Percentiles rank a stretch among this genome's conserved stretches.
Conservation (phyloP, 92 coral and sea anemone genomes). For the Diadumene lineata region DNA sequence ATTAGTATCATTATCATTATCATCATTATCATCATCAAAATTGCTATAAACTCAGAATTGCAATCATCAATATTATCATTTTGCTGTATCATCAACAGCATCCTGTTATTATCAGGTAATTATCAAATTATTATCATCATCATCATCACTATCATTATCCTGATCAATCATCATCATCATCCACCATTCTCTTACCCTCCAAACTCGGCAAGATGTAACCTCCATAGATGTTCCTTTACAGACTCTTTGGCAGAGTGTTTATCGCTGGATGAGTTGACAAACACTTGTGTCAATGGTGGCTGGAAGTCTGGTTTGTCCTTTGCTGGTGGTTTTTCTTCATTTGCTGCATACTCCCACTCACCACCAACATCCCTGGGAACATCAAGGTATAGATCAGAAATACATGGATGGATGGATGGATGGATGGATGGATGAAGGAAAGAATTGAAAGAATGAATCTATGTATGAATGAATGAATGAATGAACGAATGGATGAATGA, state of each 20-base stretch:
- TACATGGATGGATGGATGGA: background rate
- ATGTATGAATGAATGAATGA: background rate
- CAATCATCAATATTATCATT: too few relatives aligned
- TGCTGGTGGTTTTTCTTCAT: constrained; percentile 15
- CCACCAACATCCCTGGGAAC: constrained; percentile 40
- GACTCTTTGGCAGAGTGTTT: constrained; percentile 87
- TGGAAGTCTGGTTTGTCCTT: constrained; percentile 60
- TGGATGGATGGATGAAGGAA: background rate
- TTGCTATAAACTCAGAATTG: too few relatives aligned
- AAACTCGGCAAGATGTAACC: constrained; percentile 89
- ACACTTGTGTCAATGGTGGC: constrained; percentile 95
- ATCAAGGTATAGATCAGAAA: background rate
- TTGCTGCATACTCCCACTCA: constrained; percentile 43
- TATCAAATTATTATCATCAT: too few relatives aligned
- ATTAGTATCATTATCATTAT: too few relatives aligned
- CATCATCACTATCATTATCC: too few relatives aligned
- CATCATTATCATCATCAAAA: too few relatives aligned
- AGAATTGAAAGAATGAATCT: background rate
- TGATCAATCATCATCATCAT: too few relatives aligned
- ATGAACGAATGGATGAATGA: background rate
- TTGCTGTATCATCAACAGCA: too few relatives aligned
- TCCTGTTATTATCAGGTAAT: too few relatives aligned
- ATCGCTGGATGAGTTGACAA: constrained; percentile 68
- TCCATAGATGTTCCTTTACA: constrained; percentile 98
- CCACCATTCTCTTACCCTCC: too few relatives aligned